These are phyloP conservation scores for Coptodon bakossiorum DNA, from an alignment of 2,113 vertebrate species.

Conservation along the genomic window DNA sequence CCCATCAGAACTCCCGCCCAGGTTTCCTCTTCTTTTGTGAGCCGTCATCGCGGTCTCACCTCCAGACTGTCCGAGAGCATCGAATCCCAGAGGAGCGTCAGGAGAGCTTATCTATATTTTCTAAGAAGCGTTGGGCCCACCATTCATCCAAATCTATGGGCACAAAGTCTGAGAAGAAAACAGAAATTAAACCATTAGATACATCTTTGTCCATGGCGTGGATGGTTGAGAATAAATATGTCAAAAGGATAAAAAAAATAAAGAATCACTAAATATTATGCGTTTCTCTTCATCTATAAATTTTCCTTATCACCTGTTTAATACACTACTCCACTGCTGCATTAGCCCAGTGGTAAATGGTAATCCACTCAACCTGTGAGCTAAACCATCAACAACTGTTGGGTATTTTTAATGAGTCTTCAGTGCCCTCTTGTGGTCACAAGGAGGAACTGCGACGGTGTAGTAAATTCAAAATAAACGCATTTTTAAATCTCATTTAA, in stretches of 20 bases:
- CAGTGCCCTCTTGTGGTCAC: not conserved
- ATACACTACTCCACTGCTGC: not conserved
- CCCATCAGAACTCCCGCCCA: not conserved
- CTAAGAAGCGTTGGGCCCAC: constrained; percentile 91
- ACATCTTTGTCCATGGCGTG: not conserved
- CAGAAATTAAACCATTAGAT: not conserved
- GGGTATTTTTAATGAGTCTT: not conserved
- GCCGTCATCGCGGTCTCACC: not conserved
- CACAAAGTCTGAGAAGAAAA: constrained; percentile 76
- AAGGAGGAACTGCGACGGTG: not conserved
- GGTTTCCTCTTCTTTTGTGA: not conserved
- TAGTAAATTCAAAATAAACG: not conserved
- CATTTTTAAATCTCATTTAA: not conserved
- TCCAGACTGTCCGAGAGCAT: not conserved
- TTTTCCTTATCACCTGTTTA: not conserved
- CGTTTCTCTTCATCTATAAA: rapidly evolving
- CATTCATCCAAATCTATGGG: constrained; percentile 91
- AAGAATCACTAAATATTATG: not conserved
- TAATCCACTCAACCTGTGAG: not conserved
- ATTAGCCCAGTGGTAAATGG: not conserved
- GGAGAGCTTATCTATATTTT: constrained; percentile 82
- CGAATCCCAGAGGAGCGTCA: not conserved
- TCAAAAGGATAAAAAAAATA: not conserved
- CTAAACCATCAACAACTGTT: not conserved
- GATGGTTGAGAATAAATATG: not conserved